phyloP scores from a whole-genome alignment of 2,888 invertebrate species.

The Heliconius cydno region DNA sequence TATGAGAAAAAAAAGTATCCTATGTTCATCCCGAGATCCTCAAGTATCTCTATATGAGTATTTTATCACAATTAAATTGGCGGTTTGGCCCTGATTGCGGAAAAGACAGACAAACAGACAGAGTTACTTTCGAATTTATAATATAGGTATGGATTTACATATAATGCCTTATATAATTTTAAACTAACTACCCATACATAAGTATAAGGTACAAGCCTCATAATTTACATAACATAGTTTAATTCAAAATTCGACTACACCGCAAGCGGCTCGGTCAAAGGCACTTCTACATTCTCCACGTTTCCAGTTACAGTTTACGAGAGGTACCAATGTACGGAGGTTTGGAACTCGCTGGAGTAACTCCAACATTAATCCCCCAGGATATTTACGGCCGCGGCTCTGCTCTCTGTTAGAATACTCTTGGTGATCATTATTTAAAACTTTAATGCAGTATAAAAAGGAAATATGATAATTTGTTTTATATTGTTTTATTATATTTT shows the following conservation, averaged over 20 bases:
- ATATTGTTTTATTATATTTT: background rate
- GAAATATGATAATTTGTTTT: background rate
- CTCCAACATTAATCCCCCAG: slow-evolving; percentile 54
- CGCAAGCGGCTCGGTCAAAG: slow-evolving; percentile 29
- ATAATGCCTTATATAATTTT: background rate
- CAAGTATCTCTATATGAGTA: too few relatives aligned
- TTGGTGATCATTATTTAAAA: slow-evolving; percentile 13
- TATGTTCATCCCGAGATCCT: too few relatives aligned
- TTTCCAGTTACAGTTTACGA: slow-evolving; percentile 49
- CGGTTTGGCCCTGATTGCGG: too few relatives aligned
- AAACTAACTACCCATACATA: background rate
- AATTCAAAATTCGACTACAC: slow-evolving; percentile 26
- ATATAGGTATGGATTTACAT: too few relatives aligned
- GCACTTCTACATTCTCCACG: slow-evolving; percentile 39
- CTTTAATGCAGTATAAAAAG: background rate
- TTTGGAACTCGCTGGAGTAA: slow-evolving; percentile 46
- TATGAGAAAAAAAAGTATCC: too few relatives aligned
- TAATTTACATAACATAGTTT: slow-evolving; percentile 29
- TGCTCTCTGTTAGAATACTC: slow-evolving; percentile 50
- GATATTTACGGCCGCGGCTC: slow-evolving; percentile 56
- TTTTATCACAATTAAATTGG: too few relatives aligned
- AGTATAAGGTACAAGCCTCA: background rate
- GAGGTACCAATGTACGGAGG: slow-evolving; percentile 35
- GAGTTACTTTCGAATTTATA: too few relatives aligned
- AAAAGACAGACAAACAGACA: too few relatives aligned